Base-by-base conservation (phyloP, 2,797 vertebrate genomes). In the Molossus alvarezi region DNA sequence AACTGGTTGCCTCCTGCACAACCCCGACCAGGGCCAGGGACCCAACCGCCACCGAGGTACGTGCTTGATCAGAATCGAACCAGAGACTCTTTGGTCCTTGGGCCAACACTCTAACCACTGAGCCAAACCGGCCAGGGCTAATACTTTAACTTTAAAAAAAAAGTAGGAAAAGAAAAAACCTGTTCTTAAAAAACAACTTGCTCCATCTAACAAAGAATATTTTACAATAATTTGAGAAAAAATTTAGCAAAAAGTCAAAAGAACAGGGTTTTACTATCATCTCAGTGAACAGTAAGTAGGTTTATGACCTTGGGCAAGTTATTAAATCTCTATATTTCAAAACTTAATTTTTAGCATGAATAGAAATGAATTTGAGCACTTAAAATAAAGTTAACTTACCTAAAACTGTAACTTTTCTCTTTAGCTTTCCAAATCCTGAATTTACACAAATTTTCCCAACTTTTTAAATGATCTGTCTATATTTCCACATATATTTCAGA, bases 171-270 rank as follows among this genome's bases (percentile, higher is more conserved):
- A 29, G 23, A 23, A 90, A 85, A 82, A 76, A 41, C 10, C 1
- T 2, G 71, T 13, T 13, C 13, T 0, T 37, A 71, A 60, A n/a
- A 65, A 84, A 53, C 29, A 87, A 60, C 37, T 94, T 92, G 14
- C 4, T 58, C 4, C 57, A 75, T 45, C 21, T 55, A 88, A 83
- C 58, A 87, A 73, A 77, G 25, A 92, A 29, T n/a, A n/a, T 80
- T 96, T 81, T 95, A 86, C 17, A 82, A 91, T 45, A 88, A 23
- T 94, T 94, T 95, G 60, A 91, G 51, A 87, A 95, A 96, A 85
- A 20, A 27, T 71, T 93, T 12, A 93, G 67, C 15, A 73, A 20
- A 72, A 20, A 92, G 20, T 83, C 58, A 96, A 90, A 96, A 89
- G 6, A 94, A 14, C 15, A 75, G 37, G 29, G 8, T 76, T 97